Evolutionary conservation across 2,888 invertebrate genomes (phyloP).

Genomic region (Ectemnius continuus): DNA sequence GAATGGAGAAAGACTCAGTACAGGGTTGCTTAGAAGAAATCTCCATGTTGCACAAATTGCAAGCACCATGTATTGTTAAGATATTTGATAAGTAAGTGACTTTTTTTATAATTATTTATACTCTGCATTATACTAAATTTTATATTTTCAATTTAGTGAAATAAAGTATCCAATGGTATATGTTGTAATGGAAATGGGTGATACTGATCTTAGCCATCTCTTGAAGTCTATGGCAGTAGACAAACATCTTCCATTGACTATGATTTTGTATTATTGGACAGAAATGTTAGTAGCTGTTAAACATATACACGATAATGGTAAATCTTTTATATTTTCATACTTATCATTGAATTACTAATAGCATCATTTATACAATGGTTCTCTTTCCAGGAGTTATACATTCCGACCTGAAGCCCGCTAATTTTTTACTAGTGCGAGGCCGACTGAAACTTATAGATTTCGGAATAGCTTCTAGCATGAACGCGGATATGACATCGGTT

Average conservation of each 20-base stretch:
- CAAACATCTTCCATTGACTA: slow-evolving; percentile 83
- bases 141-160: slow-evolving; percentile 82
- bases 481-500: slow-evolving; percentile 93
- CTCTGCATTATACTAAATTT: background rate
- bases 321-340: slow-evolving; percentile 10
- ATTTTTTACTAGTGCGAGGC: slow-evolving; percentile 93
- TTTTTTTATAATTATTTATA: slow-evolving; percentile 14
- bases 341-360: background rate
- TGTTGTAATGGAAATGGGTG: slow-evolving; percentile 95
- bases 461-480: slow-evolving; percentile 94
- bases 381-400: slow-evolving; percentile 90
- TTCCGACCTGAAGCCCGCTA: slow-evolving; percentile 97
- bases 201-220: slow-evolving; percentile 90
- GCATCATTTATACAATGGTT: background rate
- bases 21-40: slow-evolving; percentile 95
- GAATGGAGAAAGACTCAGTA: slow-evolving; percentile 84
- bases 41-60: slow-evolving; percentile 87
- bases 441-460: slow-evolving; percentile 97
- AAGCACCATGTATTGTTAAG: slow-evolving; percentile 90
- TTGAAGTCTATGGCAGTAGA: slow-evolving; percentile 80
- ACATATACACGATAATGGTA: slow-evolving; percentile 93
- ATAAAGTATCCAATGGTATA: slow-evolving; percentile 81
- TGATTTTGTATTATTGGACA: slow-evolving; percentile 93
- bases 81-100: slow-evolving; percentile 91
- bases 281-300: slow-evolving; percentile 95